Evolutionary conservation across 2,113 vertebrate species (phyloP).

Genomic region (Butorides virescens): DNA sequence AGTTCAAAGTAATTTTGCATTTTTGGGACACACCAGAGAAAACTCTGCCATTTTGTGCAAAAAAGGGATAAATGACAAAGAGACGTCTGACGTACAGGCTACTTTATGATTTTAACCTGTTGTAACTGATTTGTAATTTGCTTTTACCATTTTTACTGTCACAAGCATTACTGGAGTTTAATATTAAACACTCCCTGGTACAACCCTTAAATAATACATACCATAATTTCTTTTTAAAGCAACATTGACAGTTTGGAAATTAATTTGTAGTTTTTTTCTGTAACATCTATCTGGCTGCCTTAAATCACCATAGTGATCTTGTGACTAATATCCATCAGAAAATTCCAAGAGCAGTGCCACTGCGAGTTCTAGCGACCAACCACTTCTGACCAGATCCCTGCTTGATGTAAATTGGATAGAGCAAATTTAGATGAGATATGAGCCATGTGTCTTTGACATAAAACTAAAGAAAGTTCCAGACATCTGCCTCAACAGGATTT

Average conservation of each 20-base stretch:
- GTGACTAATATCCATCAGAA: neutral
- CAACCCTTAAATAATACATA: neutral
- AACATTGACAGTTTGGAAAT: neutral
- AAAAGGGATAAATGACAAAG: neutral
- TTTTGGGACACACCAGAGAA: neutral
- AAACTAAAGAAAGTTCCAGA: conserved; percentile 62
- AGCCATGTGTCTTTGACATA: conserved; percentile 45
- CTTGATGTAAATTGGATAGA: neutral
- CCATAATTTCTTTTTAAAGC: neutral
- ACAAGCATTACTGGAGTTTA: neutral
- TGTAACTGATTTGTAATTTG: neutral
- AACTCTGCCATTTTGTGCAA: neutral
- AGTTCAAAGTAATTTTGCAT: neutral
- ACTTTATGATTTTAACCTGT: neutral
- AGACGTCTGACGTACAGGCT: neutral
- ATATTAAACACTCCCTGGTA: neutral
- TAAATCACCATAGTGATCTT: neutral
- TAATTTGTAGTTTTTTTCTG: neutral
- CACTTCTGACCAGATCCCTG: neutral
- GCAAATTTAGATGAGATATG: conserved; percentile 26
- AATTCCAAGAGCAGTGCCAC: neutral
- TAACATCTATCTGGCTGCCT: neutral
- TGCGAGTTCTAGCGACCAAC: neutral
- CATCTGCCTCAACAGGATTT: conserved; percentile 57
- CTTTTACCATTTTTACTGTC: neutral